Base-by-base conservation (phyloP, 2,797 vertebrate species). In the Hemibagrus guttatus region DNA sequence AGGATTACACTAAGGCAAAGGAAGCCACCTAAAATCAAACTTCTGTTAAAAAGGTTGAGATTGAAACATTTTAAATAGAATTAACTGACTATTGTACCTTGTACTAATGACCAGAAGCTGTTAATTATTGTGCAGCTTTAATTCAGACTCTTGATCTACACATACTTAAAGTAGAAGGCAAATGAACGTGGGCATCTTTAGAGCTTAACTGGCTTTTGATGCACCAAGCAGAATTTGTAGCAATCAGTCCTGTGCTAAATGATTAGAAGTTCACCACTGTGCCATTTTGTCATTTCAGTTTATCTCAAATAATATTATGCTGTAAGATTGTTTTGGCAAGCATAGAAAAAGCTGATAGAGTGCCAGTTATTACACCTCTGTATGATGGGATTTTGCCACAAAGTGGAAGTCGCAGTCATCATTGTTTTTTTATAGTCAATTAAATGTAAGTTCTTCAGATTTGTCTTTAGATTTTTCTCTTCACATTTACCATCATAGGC, bases 401-500 rank as follows among this genome's bases (percentile, higher is more conserved):
- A 12, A 7, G 12, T 14, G 21, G 1, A 61, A 80, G 23, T 58
- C 19, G 52, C 26, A 75, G 72, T 28, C 0, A 0, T 35, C 52
- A 56, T 23, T 56, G 74, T 28, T 28, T 5, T 83, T 83, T 86
- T 74, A 28, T 74, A 42, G 59, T 58, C 31, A 63, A 46, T 58
- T 74, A 58, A 75, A 75, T 23, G 52, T 81, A 42, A 69, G 23
- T 56, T 82, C 56, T 86, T 75, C 31, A 66, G 59, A 28, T 17
- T 39, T 58, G 39, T 82, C 56, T 86, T 75, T 23, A 66, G 59
- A 28, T 17, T 39, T 58, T 59, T 42, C 26, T 78, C n/a, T 78
- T 26, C 31, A 83, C 17, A 87, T 64, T 63, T n/a, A 31, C 17
- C 69, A 58, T 11, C 54, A 83, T 31, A 46, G 14, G 7, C 71